Conservation (phyloP, 1,140 invertebrate genomes). For the Drosophila sproati region DNA sequence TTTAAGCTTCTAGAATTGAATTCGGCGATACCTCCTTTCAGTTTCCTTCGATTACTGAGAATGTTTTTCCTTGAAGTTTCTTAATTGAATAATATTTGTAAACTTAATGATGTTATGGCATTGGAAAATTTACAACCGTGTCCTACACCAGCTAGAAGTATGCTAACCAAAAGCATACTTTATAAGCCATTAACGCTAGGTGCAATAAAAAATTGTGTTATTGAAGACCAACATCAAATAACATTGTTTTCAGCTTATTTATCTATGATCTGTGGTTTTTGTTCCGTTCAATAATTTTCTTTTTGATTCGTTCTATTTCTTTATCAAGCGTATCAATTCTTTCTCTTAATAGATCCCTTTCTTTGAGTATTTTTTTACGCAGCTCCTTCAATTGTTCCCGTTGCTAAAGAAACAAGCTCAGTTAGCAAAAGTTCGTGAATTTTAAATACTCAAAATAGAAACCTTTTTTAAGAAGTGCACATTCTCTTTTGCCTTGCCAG, state of each 20-base stretch:
- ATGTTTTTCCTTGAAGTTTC: too few relatives aligned
- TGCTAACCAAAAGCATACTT: too few relatives aligned
- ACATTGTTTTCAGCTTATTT: not conserved
- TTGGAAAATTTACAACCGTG: too few relatives aligned
- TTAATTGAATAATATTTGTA: too few relatives aligned
- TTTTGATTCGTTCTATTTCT: conserved; percentile 42
- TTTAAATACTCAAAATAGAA: not conserved
- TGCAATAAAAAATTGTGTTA: too few relatives aligned
- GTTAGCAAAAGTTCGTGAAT: not conserved
- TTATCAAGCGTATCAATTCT: conserved; percentile 46
- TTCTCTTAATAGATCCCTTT: conserved; percentile 30
- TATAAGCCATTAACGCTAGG: too few relatives aligned
- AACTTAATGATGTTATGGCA: too few relatives aligned
- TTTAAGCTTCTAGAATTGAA: too few relatives aligned
- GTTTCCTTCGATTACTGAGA: too few relatives aligned
- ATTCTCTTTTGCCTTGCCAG: conserved; percentile 19
- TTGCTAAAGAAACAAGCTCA: conserved; percentile 38
- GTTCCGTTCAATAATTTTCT: conserved; percentile 18
- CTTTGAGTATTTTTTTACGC: conserved; percentile 49
- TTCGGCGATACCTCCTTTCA: too few relatives aligned
- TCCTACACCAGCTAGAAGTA: too few relatives aligned
- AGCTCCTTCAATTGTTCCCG: conserved; percentile 52
- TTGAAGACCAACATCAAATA: too few relatives aligned
- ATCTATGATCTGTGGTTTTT: not conserved
- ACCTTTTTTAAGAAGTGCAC: conserved; percentile 62